Evolutionary conservation across 2,888 invertebrate species (phyloP).

Genomic region (Nephrotoma flavescens): DNA sequence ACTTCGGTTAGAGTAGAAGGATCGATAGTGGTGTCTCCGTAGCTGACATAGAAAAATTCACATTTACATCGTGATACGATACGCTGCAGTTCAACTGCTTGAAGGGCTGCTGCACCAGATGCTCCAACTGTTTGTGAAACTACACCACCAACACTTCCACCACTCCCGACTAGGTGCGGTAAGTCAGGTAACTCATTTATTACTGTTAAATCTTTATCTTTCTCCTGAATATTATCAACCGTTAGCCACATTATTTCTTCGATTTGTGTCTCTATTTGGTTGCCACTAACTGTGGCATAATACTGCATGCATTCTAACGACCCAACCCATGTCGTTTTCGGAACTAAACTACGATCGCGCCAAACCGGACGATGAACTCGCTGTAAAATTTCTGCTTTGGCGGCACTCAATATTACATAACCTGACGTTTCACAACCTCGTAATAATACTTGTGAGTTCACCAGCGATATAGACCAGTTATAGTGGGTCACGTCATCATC

Average conservation of each 20-base stretch:
- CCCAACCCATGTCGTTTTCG: conserved; percentile 93
- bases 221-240: conserved; percentile 81
- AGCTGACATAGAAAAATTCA: conserved; percentile 93
- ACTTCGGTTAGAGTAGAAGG: conserved; percentile 41
- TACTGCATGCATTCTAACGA: conserved; percentile 97
- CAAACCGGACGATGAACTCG: conserved; percentile 78
- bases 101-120: conserved; percentile 47
- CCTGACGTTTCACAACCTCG: conserved; percentile 95
- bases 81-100: conserved; percentile 67
- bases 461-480: conserved; percentile 77
- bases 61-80: conserved; percentile 96
- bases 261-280: conserved; percentile 47
- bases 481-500: conserved; percentile 84
- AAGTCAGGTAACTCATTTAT: conserved; percentile 71
- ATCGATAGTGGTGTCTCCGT: conserved; percentile 55
- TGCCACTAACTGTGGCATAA: conserved; percentile 86
- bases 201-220: conserved; percentile 60
- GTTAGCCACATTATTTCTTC: conserved; percentile 93
- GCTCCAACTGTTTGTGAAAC: conserved; percentile 84
- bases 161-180: conserved; percentile 81
- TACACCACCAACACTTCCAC: conserved; percentile 93
- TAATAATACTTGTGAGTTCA: conserved; percentile 51
- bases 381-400: conserved; percentile 88
- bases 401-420: conserved; percentile 92
- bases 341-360: conserved; percentile 72